Percentiles rank a stretch among this genome's conserved stretches.
Evolutionary conservation across 2,888 invertebrate species (phyloP).

Genomic region (Apoderus coryli): DNA sequence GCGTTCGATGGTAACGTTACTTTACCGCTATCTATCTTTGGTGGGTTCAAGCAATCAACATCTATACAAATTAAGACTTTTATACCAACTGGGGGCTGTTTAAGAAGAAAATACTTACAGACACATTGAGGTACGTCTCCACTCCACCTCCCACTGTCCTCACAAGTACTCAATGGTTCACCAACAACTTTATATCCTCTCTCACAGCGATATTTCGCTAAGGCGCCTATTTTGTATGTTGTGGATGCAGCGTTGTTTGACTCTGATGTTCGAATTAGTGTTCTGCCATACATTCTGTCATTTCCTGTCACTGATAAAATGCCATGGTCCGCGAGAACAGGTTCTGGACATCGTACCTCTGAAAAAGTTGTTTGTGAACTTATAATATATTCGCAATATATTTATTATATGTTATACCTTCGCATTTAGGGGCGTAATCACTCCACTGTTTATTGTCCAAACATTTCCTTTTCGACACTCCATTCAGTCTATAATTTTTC

Average conservation of each 20-base stretch:
- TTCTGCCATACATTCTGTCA: constrained; percentile 77
- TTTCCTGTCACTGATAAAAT: constrained; percentile 82
- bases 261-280: constrained; percentile 61
- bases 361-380: constrained; percentile 16
- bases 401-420: constrained; percentile 41
- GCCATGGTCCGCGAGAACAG: constrained; percentile 67
- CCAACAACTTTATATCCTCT: constrained; percentile 79
- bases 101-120: constrained; percentile 48
- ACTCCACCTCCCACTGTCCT: constrained; percentile 75
- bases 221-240: constrained; percentile 72
- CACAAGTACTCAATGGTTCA: constrained; percentile 71
- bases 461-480: constrained; percentile 57
- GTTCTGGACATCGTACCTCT: constrained; percentile 83
- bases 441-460: constrained; percentile 69
- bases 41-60: constrained; percentile 74
- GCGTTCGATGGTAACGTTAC: constrained; percentile 73
- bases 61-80: constrained; percentile 35
- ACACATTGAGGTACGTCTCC: constrained; percentile 70
- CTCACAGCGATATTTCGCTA: constrained; percentile 81
- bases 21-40: constrained; percentile 55
- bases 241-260: constrained; percentile 48
- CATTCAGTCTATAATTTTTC: constrained; percentile 64
- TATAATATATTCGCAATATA: neutral
- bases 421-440: constrained; percentile 71
- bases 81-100: neutral